Conservation (phyloP, 2,113 vertebrate genomes). For the Gymnarchus niloticus region DNA sequence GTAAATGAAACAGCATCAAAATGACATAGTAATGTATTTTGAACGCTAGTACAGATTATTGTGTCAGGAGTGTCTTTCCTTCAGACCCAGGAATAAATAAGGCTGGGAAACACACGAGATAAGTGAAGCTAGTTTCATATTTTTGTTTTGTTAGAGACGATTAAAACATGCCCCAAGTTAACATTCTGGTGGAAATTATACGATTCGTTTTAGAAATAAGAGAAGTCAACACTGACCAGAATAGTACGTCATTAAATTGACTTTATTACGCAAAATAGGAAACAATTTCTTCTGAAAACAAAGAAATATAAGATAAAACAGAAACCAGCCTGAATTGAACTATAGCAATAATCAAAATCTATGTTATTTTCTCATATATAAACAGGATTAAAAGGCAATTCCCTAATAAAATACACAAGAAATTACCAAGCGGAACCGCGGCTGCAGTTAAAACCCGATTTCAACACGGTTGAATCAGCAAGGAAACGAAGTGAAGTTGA, state of each 20-base stretch:
- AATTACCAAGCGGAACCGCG: conserved; percentile 68
- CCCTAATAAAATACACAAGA: conserved; percentile 71
- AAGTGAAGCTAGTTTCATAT: background rate
- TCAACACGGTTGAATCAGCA: conserved; percentile 83
- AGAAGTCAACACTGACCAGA: background rate
- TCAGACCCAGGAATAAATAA: background rate
- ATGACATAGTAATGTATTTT: too few species aligned
- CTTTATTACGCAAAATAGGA: conserved; percentile 84
- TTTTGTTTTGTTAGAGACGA: background rate
- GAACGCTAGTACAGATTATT: background rate
- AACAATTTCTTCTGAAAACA: conserved; percentile 62
- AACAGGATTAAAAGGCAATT: conserved; percentile 73
- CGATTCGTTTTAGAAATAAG: background rate
- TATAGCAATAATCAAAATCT: conserved; percentile 27
- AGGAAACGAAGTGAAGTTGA: conserved; percentile 71
- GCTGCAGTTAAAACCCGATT: conserved; percentile 67
- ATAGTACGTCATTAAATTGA: conserved; percentile 49
- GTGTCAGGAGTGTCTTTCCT: background rate
- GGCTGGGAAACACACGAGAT: background rate
- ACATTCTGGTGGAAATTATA: background rate
- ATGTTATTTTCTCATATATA: conserved; percentile 76
- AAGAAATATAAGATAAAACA: conserved; percentile 69
- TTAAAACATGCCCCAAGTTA: background rate
- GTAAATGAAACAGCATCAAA: too few species aligned
- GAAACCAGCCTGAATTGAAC: conserved; percentile 83